phyloP scores from a whole-genome alignment of 2,888 invertebrate species.

The Pyrocoelia pectoralis region DNA sequence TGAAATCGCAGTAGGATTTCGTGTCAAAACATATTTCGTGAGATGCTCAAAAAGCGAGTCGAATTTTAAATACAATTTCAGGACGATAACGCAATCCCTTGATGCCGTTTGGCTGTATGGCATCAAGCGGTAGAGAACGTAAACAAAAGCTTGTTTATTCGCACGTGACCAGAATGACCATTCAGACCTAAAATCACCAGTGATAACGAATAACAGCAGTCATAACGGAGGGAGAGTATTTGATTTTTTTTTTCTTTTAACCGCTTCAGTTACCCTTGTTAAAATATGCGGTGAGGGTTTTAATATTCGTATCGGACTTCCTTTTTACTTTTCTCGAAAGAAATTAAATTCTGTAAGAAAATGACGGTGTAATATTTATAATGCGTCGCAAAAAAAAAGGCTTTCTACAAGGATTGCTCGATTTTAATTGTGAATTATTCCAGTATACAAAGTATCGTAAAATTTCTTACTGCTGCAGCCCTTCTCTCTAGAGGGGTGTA shows the following conservation, averaged over 20 bases:
- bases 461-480: constrained; percentile 33
- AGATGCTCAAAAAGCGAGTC: constrained; percentile 26
- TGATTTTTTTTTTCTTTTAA: constrained; percentile 8
- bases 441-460: constrained; percentile 25
- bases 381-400: background rate
- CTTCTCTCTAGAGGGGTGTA: constrained; percentile 28
- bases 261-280: background rate
- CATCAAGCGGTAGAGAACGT: constrained; percentile 26
- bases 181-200: constrained; percentile 28
- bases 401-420: constrained; percentile 15
- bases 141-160: constrained; percentile 39
- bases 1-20: constrained; percentile 15
- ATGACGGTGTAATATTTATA: constrained; percentile 17
- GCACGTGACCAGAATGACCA: constrained; percentile 37
- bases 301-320: background rate
- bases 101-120: constrained; percentile 24
- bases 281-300: constrained; percentile 2
- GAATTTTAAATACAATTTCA: constrained; percentile 36
- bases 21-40: constrained; percentile 20
- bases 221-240: constrained; percentile 9
- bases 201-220: constrained; percentile 21
- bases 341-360: background rate
- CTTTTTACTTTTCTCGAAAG: background rate
- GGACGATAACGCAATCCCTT: constrained; percentile 32
- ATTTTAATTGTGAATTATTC: constrained; percentile 27